phyloP scores from a whole-genome alignment of 2,888 invertebrate species.

The Metacarcinus magister region DNA sequence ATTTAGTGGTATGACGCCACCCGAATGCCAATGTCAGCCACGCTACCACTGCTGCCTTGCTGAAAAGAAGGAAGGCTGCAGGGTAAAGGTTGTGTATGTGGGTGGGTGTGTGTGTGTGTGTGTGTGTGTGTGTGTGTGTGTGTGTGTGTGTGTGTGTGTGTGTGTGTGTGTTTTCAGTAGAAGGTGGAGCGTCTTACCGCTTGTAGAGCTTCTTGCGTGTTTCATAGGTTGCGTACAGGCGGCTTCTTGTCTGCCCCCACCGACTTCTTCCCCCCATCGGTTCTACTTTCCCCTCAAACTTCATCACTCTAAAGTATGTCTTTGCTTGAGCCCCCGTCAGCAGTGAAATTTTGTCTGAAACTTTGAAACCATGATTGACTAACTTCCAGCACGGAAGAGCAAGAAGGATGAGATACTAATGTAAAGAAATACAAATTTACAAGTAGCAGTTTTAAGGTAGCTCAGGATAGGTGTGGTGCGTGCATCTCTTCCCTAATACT shows the following conservation, averaged over 20 bases:
- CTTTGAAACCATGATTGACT: not conserved
- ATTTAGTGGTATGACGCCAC: not conserved
- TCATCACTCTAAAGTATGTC: not conserved
- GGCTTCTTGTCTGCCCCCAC: not conserved
- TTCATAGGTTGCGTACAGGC: not conserved
- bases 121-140: not conserved
- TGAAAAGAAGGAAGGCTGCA: not conserved
- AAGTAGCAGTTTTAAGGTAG: too few species aligned
- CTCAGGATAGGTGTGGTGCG: too few species aligned
- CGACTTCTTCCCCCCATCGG: not conserved
- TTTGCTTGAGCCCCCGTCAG: not conserved
- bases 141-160: not conserved
- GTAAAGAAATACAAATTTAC: too few species aligned
- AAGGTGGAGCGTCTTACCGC: not conserved
- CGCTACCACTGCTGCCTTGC: not conserved
- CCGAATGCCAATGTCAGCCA: not conserved
- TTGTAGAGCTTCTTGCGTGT: conserved; percentile 35
- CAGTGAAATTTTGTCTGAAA: not conserved
- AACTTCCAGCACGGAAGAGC: too few species aligned
- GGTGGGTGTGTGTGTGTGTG: not conserved
- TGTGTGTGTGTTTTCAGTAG: not conserved
- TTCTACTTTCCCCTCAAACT: not conserved
- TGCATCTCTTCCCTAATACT: too few species aligned
- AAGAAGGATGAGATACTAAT: too few species aligned
- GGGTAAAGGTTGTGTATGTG: not conserved